These are phyloP conservation scores for Eudasyphora cyanicolor DNA, from an alignment of 2,888 invertebrate species.

Conservation along the genomic window DNA sequence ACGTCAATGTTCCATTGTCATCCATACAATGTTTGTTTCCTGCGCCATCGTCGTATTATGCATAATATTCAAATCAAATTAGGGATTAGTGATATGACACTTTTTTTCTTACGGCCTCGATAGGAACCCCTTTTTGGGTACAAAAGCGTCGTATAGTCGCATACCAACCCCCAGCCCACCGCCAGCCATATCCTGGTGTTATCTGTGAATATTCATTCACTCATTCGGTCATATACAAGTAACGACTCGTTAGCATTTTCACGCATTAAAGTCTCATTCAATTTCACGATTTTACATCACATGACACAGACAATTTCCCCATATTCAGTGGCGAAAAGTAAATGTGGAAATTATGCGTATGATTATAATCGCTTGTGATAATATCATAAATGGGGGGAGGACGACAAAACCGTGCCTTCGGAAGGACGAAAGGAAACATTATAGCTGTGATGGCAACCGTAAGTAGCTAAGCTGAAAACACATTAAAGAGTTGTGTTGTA, in stretches of 20 bases:
- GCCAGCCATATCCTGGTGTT: background rate
- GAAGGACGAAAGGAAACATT: constrained; percentile 35
- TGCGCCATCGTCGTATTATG: background rate
- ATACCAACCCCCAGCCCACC: background rate
- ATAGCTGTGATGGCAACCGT: constrained; percentile 40
- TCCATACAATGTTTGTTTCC: no score
- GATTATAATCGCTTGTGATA: constrained; percentile 40
- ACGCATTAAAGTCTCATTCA: constrained; percentile 40
- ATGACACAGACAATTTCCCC: background rate
- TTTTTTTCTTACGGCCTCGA: constrained; percentile 17
- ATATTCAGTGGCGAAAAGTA: background rate
- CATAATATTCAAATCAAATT: constrained; percentile 46
- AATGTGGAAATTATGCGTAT: constrained; percentile 54
- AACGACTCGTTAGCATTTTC: constrained; percentile 47
- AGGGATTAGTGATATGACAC: constrained; percentile 61
- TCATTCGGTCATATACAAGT: constrained; percentile 2
- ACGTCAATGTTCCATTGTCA: background rate
- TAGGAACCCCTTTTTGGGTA: background rate
- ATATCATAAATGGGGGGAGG: constrained; percentile 21
- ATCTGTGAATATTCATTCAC: background rate
- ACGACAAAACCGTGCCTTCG: no score
- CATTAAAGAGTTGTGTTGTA: constrained; percentile 61
- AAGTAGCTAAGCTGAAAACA: constrained; percentile 22
- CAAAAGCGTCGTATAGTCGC: background rate
- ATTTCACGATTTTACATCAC: constrained; percentile 6